A percentile compares a stretch with the other conserved stretches of the same genome.
Evolutionary conservation across 2,888 invertebrate genomes (phyloP).

Genomic region (Tipula lateralis): DNA sequence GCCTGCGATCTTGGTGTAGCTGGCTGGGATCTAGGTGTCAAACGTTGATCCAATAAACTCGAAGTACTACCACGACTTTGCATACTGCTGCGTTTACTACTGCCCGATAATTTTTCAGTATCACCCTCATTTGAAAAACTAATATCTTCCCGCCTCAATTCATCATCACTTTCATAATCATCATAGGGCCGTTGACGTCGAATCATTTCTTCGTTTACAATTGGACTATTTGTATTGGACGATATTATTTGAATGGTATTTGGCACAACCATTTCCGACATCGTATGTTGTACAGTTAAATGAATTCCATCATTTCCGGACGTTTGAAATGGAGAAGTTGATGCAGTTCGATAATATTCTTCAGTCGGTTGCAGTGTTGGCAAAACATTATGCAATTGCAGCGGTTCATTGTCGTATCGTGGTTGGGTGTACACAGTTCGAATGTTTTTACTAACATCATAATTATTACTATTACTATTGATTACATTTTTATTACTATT

Average conservation of each 20-base stretch:
- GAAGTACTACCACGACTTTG: constrained; percentile 90
- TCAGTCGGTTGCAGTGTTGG: constrained; percentile 46
- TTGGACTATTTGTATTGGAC: constrained; percentile 39
- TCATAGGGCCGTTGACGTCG: constrained; percentile 60
- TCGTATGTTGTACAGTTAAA: constrained; percentile 28
- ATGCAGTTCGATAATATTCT: constrained; percentile 55
- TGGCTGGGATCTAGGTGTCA: constrained; percentile 85
- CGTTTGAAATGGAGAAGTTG: constrained; percentile 58
- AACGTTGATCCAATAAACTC: constrained; percentile 74
- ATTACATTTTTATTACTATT: constrained; percentile 36
- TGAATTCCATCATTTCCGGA: constrained; percentile 34
- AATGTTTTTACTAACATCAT: constrained; percentile 31
- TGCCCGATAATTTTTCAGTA: constrained; percentile 67
- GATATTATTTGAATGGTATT: constrained; percentile 42
- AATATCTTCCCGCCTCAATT: constrained; percentile 79
- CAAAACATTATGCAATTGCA: constrained; percentile 45
- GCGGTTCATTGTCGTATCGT: constrained; percentile 37
- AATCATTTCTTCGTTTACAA: constrained; percentile 48
- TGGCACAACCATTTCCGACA: constrained; percentile 37
- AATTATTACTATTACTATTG: constrained; percentile 36
- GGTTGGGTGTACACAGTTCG: constrained; percentile 35
- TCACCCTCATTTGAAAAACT: constrained; percentile 73
- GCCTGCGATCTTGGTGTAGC: constrained; percentile 90
- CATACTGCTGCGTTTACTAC: constrained; percentile 85
- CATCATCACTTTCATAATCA: constrained; percentile 85